Conservation (phyloP, 2,797 vertebrate species). For the Pseudotriccus pelzelni region DNA sequence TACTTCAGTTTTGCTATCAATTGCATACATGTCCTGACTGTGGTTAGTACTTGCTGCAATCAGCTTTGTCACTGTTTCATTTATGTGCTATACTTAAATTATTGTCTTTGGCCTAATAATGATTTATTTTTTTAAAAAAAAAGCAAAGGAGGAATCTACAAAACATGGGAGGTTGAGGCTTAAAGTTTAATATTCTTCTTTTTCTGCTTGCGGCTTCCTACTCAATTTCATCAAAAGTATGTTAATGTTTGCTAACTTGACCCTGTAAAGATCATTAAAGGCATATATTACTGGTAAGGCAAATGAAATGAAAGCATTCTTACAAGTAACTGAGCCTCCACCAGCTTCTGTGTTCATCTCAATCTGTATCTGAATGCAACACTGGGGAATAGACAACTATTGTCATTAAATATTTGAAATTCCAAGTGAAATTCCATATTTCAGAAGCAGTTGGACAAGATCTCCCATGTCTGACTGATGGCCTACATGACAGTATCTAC, state of each 20-base stretch:
- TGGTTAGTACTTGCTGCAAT: neutral
- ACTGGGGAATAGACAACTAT: neutral
- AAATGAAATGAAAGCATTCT: neutral
- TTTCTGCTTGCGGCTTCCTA: neutral
- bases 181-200: neutral
- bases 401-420: neutral
- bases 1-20: neutral
- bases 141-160: neutral
- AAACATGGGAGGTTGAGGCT: neutral
- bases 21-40: neutral
- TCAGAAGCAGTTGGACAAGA: neutral
- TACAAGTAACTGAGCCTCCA: neutral
- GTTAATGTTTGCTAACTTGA: neutral
- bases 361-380: neutral
- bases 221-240: neutral
- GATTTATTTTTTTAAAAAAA: neutral
- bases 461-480: accelerated
- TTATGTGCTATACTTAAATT: neutral
- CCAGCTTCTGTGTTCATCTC: neutral
- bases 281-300: neutral
- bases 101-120: neutral
- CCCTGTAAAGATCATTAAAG: neutral
- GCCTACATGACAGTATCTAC: neutral
- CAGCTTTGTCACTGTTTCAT: neutral
- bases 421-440: neutral